Conservation (phyloP, 2,888 invertebrate species). For the Drosophila pseudotalamancana region DNA sequence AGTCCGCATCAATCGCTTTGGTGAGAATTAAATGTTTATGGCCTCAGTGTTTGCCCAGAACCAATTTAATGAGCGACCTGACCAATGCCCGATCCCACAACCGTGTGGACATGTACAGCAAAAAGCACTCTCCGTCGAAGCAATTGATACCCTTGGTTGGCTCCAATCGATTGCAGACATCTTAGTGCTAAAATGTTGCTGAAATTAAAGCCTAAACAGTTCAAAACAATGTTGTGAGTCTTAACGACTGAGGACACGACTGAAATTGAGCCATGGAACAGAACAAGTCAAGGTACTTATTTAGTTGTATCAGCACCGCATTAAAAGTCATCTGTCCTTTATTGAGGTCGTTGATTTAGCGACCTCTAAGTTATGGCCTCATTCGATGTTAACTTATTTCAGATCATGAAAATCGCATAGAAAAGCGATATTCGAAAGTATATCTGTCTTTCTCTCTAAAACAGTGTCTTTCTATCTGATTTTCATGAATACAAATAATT, state of each 20-base stretch:
- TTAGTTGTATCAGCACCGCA: background rate
- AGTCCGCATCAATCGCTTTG: conserved; percentile 71
- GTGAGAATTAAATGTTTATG: conserved; percentile 75
- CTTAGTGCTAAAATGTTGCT: conserved; percentile 49
- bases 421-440: background rate
- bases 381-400: background rate
- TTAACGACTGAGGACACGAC: conserved; percentile 8
- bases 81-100: conserved; percentile 22
- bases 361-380: background rate
- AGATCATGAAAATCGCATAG: background rate
- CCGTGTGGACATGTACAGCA: conserved; percentile 47
- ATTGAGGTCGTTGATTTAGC: background rate
- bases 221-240: conserved; percentile 36
- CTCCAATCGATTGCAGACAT: conserved; percentile 33
- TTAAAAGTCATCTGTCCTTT: background rate
- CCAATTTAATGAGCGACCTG: conserved; percentile 72
- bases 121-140: conserved; percentile 68
- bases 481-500: background rate
- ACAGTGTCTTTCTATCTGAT: background rate
- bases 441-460: background rate
- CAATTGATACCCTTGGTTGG: conserved; percentile 62
- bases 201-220: conserved; percentile 26
- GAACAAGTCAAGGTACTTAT: background rate
- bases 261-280: background rate
- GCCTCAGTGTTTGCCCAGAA: conserved; percentile 60